Evolutionary conservation across 2,797 vertebrate genomes (phyloP).

Genomic region (Potorous gilbertii): DNA sequence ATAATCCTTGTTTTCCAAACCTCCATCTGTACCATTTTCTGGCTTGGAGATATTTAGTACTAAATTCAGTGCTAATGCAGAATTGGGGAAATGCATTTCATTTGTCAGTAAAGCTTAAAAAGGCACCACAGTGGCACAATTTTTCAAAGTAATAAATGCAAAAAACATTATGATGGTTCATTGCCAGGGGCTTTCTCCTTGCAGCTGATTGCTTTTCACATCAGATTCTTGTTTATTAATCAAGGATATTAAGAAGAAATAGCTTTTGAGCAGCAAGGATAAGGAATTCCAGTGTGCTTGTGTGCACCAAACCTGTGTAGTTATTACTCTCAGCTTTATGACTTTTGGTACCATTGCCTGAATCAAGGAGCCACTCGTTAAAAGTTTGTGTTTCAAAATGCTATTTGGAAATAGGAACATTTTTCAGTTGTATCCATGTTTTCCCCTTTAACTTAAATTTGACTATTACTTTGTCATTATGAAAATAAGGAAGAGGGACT

Average conservation of each 20-base stretch:
- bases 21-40: slow-evolving; percentile 39
- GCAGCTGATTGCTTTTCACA: slow-evolving; percentile 60
- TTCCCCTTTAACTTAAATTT: background rate
- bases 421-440: background rate
- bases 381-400: background rate
- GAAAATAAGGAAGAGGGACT: background rate
- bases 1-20: background rate
- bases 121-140: slow-evolving; percentile 22
- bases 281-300: too few relatives aligned
- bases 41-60: slow-evolving; percentile 30
- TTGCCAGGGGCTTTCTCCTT: slow-evolving; percentile 40
- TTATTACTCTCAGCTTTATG: background rate
- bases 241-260: slow-evolving; percentile 10
- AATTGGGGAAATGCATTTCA: slow-evolving; percentile 22
- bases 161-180: slow-evolving; percentile 11
- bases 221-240: slow-evolving; percentile 52
- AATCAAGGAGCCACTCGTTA: background rate
- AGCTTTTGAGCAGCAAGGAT: background rate
- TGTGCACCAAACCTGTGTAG: background rate
- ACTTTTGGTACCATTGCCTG: background rate
- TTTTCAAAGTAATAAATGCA: background rate
- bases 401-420: background rate
- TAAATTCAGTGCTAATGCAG: slow-evolving; percentile 18
- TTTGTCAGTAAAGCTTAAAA: slow-evolving; percentile 57
- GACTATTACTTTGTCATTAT: background rate